Evolutionary conservation across 2,797 vertebrate genomes (phyloP).

Genomic region (Catharus ustulatus): DNA sequence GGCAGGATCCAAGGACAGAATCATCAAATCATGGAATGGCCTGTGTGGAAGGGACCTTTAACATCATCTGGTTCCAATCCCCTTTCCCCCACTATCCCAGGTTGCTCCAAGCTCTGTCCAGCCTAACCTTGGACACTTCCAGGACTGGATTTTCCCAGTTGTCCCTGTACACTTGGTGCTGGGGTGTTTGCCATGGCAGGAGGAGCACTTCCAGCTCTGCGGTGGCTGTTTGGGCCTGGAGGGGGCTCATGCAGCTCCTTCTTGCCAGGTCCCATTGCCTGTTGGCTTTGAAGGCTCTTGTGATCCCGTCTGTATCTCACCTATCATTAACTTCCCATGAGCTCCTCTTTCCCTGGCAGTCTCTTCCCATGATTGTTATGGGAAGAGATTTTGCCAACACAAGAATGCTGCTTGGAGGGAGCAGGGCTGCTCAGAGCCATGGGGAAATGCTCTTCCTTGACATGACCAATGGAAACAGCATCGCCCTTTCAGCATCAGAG

Average conservation of each 20-base stretch:
- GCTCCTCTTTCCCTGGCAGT: background rate
- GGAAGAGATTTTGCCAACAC: background rate
- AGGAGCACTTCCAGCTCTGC: background rate
- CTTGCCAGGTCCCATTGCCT: background rate
- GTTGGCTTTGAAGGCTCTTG: background rate
- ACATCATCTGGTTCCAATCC: too few relatives aligned
- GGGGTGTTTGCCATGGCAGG: background rate
- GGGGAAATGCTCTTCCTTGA: background rate
- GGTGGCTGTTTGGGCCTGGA: accelerated
- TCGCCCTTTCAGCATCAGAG: accelerated
- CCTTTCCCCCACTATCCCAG: too few relatives aligned
- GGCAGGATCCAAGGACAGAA: background rate
- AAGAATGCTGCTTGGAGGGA: background rate
- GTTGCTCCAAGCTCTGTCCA: background rate
- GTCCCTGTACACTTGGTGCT: accelerated
- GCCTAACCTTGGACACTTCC: background rate
- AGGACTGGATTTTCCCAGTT: background rate
- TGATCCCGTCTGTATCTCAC: accelerated
- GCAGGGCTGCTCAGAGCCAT: accelerated
- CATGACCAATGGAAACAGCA: background rate
- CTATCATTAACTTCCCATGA: background rate
- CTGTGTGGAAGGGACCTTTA: background rate
- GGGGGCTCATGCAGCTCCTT: background rate
- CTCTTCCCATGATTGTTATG: accelerated
- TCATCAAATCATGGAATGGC: background rate